Conservation (phyloP, 2,888 invertebrate genomes). For the Trachelus iudaicus region DNA sequence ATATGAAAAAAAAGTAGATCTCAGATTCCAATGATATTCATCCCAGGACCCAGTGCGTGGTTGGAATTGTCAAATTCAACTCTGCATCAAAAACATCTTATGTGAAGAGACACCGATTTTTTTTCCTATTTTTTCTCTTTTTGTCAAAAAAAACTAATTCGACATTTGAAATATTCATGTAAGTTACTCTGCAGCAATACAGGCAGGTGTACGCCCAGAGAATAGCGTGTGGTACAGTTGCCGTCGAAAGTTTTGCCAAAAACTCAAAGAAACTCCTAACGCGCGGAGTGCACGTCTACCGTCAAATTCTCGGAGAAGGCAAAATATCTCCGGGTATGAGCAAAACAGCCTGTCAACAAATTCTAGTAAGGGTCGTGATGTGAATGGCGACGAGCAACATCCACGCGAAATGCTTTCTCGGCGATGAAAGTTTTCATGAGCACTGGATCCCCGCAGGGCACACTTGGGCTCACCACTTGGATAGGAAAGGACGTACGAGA, state of each 20-base stretch:
- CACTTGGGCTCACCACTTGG: constrained; percentile 1
- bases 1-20: not conserved
- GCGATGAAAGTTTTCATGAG: not conserved
- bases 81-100: not conserved
- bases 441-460: constrained; percentile 3
- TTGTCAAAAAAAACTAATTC: not conserved
- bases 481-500: not conserved
- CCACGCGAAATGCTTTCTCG: not conserved
- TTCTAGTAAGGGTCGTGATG: not conserved
- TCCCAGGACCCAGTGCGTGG: not conserved
- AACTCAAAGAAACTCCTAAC: not conserved
- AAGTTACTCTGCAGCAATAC: not conserved
- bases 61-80: not conserved
- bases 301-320: not conserved
- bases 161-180: not conserved
- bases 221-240: not conserved
- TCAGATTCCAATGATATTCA: not conserved
- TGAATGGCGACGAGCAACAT: not conserved
- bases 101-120: not conserved
- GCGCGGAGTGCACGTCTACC: not conserved
- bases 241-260: not conserved
- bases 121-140: not conserved
- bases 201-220: not conserved
- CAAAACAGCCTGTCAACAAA: not conserved
- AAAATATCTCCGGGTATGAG: not conserved